Base-by-base conservation (phyloP, 2,797 vertebrate species). In the Adrianichthys oophorus region DNA sequence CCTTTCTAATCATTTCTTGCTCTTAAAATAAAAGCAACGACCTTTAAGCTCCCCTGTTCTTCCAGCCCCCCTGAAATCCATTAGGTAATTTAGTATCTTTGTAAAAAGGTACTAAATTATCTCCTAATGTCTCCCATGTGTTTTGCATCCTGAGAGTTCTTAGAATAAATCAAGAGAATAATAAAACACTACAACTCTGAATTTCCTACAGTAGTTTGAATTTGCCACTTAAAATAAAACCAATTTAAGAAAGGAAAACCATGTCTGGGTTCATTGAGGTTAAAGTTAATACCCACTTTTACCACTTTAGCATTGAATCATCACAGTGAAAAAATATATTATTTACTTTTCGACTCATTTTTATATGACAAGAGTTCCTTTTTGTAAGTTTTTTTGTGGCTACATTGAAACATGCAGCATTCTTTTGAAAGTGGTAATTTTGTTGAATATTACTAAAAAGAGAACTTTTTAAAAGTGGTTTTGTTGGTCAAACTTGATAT, bases 221-320 rank as follows among this genome's bases (percentile, higher is more conserved):
- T 88, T 89, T 81, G 80, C 58, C 63, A 71, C 65, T 80, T 67
- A 74, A 65, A 88, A 79, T 54, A 74, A 48, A 68, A 46, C 49
- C 70, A 79, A 85, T 86, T 65, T 76, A 66, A 60, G 63, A 60
- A 70, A 58, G 46, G 51, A 40, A 75, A 80, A 76, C 68, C 49
- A 52, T 49, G 58, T 68, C 62, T 86, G 74, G 59, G 63, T 70
- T 82, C 62, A 67, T 18, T 45, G 56, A 76, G 74, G 26, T 13
- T 54, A 7, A 54, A 55, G 15, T 55, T 74, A 60, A 63, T 75
- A 67, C 64, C 46, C 17, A 41, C 42, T 70, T 5, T 26, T 17
- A 2, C 18, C 10, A 48, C 12, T 48, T 41, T 10, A 42, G 13
- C 7, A 41, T 5, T n/a, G 10, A 5, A 43, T 24, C 6, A 17